Percentiles rank a stretch among this genome's conserved stretches.
These are phyloP conservation scores for Crotalus tigris DNA, from an alignment of 2,113 vertebrate genomes.

Conservation along the genomic window DNA sequence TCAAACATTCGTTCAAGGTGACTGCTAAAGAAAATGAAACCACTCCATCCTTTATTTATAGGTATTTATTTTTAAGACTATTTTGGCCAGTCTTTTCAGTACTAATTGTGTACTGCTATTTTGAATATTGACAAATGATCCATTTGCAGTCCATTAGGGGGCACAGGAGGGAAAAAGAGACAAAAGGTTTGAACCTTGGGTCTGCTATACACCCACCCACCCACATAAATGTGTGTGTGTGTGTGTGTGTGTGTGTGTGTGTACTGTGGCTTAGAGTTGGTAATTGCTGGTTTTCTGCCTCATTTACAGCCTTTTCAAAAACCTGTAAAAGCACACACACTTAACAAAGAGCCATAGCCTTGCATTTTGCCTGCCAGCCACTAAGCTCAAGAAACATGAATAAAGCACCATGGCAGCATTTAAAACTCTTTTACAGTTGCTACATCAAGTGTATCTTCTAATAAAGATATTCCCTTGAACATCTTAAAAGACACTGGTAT, in stretches of 20 bases:
- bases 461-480: not conserved
- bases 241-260: too few species aligned
- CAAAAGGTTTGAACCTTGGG: not conserved
- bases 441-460: not conserved
- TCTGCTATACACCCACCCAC: not conserved
- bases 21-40: slow-evolving; percentile 34
- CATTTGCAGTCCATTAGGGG: not conserved
- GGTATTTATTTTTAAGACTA: slow-evolving; percentile 26
- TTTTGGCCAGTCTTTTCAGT: not conserved
- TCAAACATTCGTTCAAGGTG: slow-evolving; percentile 40
- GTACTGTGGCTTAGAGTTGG: too few species aligned
- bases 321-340: not conserved
- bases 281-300: not conserved
- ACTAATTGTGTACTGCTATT: not conserved
- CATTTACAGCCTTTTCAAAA: not conserved
- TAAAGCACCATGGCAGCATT: not conserved
- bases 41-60: slow-evolving; percentile 26
- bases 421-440: not conserved
- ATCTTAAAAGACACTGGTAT: not conserved
- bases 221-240: not conserved
- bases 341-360: not conserved
- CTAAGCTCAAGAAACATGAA: not conserved
- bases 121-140: not conserved
- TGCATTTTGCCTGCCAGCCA: not conserved
- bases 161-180: not conserved